phyloP scores from a whole-genome alignment of 1,140 invertebrate species.

The Bombyx mori region DNA sequence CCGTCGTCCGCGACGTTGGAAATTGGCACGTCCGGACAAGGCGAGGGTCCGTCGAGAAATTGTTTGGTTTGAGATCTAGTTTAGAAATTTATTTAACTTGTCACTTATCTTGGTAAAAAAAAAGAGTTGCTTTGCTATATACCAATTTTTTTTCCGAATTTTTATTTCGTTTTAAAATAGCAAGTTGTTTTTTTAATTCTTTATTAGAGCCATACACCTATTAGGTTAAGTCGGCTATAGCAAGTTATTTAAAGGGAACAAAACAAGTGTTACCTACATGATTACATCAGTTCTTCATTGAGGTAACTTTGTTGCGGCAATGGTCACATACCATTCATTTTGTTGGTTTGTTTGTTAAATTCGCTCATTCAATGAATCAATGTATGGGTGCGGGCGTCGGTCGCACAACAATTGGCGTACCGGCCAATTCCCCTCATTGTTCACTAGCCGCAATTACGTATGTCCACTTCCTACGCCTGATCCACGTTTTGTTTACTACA shows the following conservation, averaged over 20 bases:
- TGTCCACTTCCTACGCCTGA: slow-evolving; percentile 52
- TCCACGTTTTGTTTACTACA: slow-evolving; percentile 26
- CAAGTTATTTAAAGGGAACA: no score
- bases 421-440: slow-evolving; percentile 68
- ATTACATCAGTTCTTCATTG: no score
- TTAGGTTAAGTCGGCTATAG: no score
- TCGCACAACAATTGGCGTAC: slow-evolving; percentile 65
- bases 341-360: slow-evolving; percentile 62
- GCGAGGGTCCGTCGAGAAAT: slow-evolving; percentile 13
- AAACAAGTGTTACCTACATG: no score
- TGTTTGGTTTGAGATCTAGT: slow-evolving; percentile 5
- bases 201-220: no score
- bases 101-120: neutral
- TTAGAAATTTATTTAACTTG: no score
- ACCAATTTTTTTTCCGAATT: no score
- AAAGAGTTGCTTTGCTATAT: no score
- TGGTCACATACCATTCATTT: neutral
- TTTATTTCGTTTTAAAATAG: no score
- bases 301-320: no score
- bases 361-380: slow-evolving; percentile 65
- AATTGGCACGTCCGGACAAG: slow-evolving; percentile 40
- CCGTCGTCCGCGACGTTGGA: slow-evolving; percentile 20
- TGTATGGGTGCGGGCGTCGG: slow-evolving; percentile 63
- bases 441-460: slow-evolving; percentile 59
- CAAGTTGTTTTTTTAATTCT: no score